Evolutionary conservation across 2,888 invertebrate genomes (phyloP).

Genomic region (Nycteola revayana): DNA sequence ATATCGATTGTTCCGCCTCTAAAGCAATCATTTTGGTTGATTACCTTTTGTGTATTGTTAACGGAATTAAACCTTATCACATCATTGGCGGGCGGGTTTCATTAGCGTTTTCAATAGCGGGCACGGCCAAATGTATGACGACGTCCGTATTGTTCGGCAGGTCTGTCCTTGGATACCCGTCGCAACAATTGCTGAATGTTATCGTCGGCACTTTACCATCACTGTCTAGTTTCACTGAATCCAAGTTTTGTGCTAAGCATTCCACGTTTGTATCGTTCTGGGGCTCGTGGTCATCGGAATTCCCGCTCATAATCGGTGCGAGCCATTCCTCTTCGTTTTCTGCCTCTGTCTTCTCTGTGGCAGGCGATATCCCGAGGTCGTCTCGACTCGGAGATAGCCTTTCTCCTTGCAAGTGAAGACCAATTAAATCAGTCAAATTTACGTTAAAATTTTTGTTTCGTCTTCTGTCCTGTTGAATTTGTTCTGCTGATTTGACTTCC

Average conservation of each 20-base stretch:
- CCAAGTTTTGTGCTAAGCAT: conserved; percentile 57
- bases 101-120: conserved; percentile 63
- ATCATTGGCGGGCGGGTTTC: conserved; percentile 76
- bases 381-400: conserved; percentile 55
- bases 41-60: conserved; percentile 27
- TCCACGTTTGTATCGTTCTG: conserved; percentile 54
- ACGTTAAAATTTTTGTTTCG: conserved; percentile 66
- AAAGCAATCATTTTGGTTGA: conserved; percentile 67
- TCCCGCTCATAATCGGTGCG: conserved; percentile 68
- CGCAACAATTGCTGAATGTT: conserved; percentile 77
- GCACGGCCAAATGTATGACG: conserved; percentile 69
- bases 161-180: conserved; percentile 52
- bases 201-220: conserved; percentile 70
- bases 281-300: conserved; percentile 55
- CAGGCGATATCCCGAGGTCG: conserved; percentile 52
- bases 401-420: conserved; percentile 64
- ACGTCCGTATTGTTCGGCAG: conserved; percentile 58
- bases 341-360: conserved; percentile 48
- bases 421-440: conserved; percentile 66
- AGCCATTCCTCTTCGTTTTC: conserved; percentile 76
- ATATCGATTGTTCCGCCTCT: conserved; percentile 66
- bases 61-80: conserved; percentile 47
- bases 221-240: conserved; percentile 59
- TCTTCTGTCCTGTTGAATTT: conserved; percentile 30
- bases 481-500: conserved; percentile 45